These are phyloP conservation scores for Prunella himalayana DNA, from an alignment of 2,113 vertebrate genomes.

Conservation along the genomic window DNA sequence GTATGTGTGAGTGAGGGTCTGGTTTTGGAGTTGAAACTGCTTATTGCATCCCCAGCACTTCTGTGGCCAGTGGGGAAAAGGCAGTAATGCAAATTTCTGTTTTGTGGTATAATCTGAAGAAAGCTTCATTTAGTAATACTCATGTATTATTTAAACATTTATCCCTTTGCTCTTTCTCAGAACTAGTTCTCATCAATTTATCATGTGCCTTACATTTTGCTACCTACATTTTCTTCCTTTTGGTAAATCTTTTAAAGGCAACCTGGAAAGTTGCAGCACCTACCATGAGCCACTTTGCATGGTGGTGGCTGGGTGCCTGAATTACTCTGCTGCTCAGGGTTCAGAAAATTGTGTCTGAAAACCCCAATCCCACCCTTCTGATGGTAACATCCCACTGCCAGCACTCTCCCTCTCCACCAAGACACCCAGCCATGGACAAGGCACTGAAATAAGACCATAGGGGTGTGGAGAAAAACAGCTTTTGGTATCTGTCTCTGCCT, in stretches of 20 bases:
- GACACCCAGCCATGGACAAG: not conserved
- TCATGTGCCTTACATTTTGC: constrained; percentile 37
- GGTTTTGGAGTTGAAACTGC: not conserved
- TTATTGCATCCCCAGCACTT: not conserved
- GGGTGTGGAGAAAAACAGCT: not conserved
- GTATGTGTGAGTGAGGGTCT: not conserved
- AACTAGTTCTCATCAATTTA: constrained; percentile 64
- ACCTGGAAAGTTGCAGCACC: not conserved
- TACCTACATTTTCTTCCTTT: constrained; percentile 17
- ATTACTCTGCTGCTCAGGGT: not conserved
- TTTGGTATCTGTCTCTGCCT: not conserved
- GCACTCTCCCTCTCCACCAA: not conserved
- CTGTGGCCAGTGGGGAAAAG: not conserved
- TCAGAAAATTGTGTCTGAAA: not conserved
- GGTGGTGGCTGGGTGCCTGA: not conserved
- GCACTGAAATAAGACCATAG: not conserved
- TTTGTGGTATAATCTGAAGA: not conserved
- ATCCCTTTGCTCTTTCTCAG: constrained; percentile 39
- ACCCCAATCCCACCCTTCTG: not conserved
- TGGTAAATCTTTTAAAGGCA: constrained; percentile 15
- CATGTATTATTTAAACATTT: constrained; percentile 59
- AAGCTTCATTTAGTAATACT: constrained; percentile 1
- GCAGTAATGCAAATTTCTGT: not conserved
- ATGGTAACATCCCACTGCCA: not conserved
- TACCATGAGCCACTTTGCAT: not conserved